These are phyloP conservation scores for Hypselothyrea guttata DNA, from an alignment of 2,888 invertebrate genomes.

Conservation along the genomic window DNA sequence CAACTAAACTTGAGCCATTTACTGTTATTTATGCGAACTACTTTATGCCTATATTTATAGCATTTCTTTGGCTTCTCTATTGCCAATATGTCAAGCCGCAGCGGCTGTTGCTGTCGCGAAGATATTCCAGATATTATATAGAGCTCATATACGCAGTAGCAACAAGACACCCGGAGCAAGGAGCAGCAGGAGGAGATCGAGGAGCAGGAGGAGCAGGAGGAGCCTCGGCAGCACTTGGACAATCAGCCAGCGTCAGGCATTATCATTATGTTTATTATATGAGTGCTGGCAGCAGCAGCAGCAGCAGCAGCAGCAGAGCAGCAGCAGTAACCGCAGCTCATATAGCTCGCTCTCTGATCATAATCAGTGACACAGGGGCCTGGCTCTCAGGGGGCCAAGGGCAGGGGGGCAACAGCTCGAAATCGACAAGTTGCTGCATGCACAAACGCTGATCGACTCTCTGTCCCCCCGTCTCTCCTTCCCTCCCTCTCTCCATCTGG, in stretches of 20 bases:
- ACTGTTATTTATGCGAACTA: no score
- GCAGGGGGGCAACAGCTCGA: slow-evolving; percentile 31
- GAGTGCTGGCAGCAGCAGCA: slow-evolving; percentile 51
- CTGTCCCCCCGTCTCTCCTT: no score
- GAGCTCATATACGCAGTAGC: slow-evolving; percentile 58
- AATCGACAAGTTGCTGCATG: slow-evolving; percentile 73
- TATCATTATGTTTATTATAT: slow-evolving; percentile 77
- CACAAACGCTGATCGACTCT: slow-evolving; percentile 55
- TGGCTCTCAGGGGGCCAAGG: slow-evolving; percentile 37
- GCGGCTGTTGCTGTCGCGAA: no score
- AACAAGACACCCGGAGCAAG: slow-evolving; percentile 28
- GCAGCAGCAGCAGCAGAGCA: slow-evolving; percentile 30
- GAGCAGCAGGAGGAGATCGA: slow-evolving; percentile 5
- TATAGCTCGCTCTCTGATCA: slow-evolving; percentile 66
- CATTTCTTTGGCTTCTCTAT: slow-evolving; percentile 56
- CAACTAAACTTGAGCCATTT: no score
- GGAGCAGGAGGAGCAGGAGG: slow-evolving; percentile 17
- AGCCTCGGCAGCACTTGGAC: slow-evolving; percentile 58
- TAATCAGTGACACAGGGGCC: slow-evolving; percentile 59
- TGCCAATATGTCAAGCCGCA: slow-evolving; percentile 48
- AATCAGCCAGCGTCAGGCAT: slow-evolving; percentile 64
- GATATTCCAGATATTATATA: slow-evolving; percentile 38
- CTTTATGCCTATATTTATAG: neutral
- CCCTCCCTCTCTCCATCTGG: slow-evolving; percentile 55
- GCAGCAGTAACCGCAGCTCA: slow-evolving; percentile 38